Base-by-base conservation (phyloP, 2,113 vertebrate species). In the Vulpes lagopus region DNA sequence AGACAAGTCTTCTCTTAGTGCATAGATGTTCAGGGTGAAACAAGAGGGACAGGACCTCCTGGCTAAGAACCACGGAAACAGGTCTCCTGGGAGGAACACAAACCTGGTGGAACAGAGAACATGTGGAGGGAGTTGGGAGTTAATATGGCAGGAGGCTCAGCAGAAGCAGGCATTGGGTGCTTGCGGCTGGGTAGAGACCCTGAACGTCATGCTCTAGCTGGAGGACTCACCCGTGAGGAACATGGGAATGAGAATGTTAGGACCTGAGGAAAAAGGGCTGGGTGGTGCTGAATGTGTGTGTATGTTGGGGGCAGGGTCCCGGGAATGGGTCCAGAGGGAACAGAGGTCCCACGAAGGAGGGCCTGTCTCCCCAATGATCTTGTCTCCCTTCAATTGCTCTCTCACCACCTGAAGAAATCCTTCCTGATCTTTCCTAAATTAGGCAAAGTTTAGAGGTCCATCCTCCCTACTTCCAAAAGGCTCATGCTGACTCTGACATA, bases 301-400 rank as follows among this genome's bases (percentile, higher is more conserved):
- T 8, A 12, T 9, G 7, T 35, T 32, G 15, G 1, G 38, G 60
- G 16, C 9, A 43, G 23, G 11, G 9, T n/a, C 20, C 8, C 0
- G 2, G 30, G 57, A 64, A 32, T 9, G 20, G n/a, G 67, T 69
- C 10, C 65, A 69, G 23, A 67, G 22, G 35, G 76, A 51, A 20
- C 35, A 86, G 55, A 55, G 65, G 19, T 51, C 16, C 53, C 14
- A 11, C 32, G 32, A 76, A 49, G 38, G 65, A 89, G 22, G 49
- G 22, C 11, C 20, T 30, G n/a, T 89, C 53, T 82, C 43, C 59
- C 30, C 32, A 35, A 0, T n/a, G 32, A 20, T 73, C 49, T n/a
- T n/a, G 38, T 79, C 35, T 60, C 84, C 38, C 62, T 79, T 92
- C 32, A 59, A 7, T 16, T 43, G 62, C 43, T 60, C 51, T 57